Base-by-base conservation (phyloP, 2,888 invertebrate genomes). In the Ceramica pisi region DNA sequence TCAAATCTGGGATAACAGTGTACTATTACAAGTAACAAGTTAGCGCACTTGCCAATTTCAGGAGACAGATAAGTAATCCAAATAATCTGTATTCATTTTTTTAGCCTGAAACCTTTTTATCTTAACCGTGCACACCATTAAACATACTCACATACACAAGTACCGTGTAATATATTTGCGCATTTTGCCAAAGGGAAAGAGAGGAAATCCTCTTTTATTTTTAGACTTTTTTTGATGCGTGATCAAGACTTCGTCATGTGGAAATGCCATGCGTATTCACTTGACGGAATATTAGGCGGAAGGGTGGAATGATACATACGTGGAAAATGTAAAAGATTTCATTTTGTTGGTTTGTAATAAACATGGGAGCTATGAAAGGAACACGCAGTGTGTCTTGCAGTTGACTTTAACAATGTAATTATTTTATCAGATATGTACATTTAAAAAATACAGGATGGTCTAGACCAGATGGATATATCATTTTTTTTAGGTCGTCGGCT, bases 231-330 rank as follows among this genome's bases (percentile, higher is more conserved):
- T 51, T 38, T 75, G 80, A 38, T 80, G 80, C 35, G 56, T 63
- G 80, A 79, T 72, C 53, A 60, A 55, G 64, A 64, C 21, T 48
- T n/a, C 6, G 19, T 80, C 80, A 75, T 46, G 64, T 21, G 60
- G 60, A 75, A 78, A 55, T 64, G 53, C 60, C 64, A 48, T 63
- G 35, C 26, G 80, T 59, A 55, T 35, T 44, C 35, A 80, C 63
- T 60, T 26, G 59, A 41, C 35, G 19, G 21, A 31, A 55, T 80
- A 50, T 56, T 72, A 16, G 35, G 10, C 16, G 2, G 23, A 41
- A 23, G 48, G 51, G 35, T 46, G 21, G 26, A 59, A 44, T 55
- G 1, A 63, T 59, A 60, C 19, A 56, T 67, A 44, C 48, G 19
- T 21, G 14, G n/a, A 23, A 19, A 56, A 64, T 51, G 21, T 50